phyloP scores from a whole-genome alignment of 1,140 invertebrate species.

The Oreohelix idahoensis region DNA sequence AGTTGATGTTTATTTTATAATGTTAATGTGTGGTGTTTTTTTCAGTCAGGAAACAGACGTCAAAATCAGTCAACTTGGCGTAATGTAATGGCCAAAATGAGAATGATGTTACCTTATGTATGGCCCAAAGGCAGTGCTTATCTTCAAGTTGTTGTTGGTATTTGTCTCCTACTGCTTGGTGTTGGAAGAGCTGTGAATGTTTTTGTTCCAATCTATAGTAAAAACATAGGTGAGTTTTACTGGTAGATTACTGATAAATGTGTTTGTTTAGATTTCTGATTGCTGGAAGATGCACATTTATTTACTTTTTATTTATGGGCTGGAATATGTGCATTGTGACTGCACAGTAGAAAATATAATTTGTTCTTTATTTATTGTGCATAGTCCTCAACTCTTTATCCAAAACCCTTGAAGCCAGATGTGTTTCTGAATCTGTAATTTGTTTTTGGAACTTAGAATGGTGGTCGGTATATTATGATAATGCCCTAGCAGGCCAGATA shows the following conservation, averaged over 20 bases:
- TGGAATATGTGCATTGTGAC: too few species aligned
- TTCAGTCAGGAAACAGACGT: conserved; percentile 1
- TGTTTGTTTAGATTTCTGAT: neutral
- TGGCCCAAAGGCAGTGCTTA: conserved; percentile 89
- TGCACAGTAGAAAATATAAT: too few species aligned
- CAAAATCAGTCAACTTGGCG: conserved; percentile 61
- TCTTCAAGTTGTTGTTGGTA: conserved; percentile 87
- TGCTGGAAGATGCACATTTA: too few species aligned
- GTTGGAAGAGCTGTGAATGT: conserved; percentile 91
- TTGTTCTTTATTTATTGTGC: too few species aligned
- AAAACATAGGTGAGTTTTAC: conserved; percentile 80
- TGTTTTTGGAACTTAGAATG: too few species aligned
- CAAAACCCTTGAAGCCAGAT: too few species aligned
- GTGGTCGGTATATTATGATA: too few species aligned
- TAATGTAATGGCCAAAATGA: conserved; percentile 82
- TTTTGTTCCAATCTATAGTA: conserved; percentile 94
- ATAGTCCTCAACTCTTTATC: too few species aligned
- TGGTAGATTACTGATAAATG: neutral
- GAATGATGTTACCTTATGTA: conserved; percentile 88
- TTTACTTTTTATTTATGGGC: too few species aligned
- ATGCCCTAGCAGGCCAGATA: too few species aligned
- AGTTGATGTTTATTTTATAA: too few species aligned
- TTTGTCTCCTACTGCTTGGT: conserved; percentile 86
- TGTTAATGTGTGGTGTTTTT: neutral
- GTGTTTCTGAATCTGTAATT: too few species aligned